Base-by-base conservation (phyloP, 2,797 vertebrate species). In the Cetoscarus ocellatus region DNA sequence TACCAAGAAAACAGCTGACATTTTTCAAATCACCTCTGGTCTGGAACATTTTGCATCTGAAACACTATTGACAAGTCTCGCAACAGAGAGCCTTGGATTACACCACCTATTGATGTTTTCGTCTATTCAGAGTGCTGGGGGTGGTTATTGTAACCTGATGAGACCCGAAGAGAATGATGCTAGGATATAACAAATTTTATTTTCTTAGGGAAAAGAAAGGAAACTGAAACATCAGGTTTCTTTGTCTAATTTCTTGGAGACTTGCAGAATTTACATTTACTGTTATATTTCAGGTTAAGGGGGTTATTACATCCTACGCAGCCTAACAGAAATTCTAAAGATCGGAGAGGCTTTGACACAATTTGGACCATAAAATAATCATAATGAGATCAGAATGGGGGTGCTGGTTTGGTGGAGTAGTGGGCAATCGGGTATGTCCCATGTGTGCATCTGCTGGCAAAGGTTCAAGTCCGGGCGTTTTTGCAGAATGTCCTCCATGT, bases 31-130 rank as follows among this genome's bases (percentile, higher is more conserved):
- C 80, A 85, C 84, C 78, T 90, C 77, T 83, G 75, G 77, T 84
- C 78, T 71, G 78, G 82, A 77, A 89, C 80, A 88, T 89, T 89
- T 86, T 86, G 66, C 68, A 90, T 86, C 80, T 89, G 82, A 92
- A 91, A 87, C 77, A 79, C 56, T 90, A 90, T 91, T 91, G 89
- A 92, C 92, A 92, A 65, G 69, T 38, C 56, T 75, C 77, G 84
- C 68, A 88, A 84, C 79, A 74, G 56, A 81, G 67, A 81, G 79
- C 69, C 67, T 93, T 84, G 76, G 83, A 88, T 93, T 93, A 86
- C 91, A 89, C 86, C 82, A 65, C 84, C 83, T 91, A 91, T 91
- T 90, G 91, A 92, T 88, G 83, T 85, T 91, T 89, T 90, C 73
- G 83, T 89, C 82, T 86, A 88, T 84, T 86, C 83, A 67, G 72